phyloP scores from a whole-genome alignment of 35 echinoderm and acorn worm genomes.

The Ophioderma brevispina region DNA sequence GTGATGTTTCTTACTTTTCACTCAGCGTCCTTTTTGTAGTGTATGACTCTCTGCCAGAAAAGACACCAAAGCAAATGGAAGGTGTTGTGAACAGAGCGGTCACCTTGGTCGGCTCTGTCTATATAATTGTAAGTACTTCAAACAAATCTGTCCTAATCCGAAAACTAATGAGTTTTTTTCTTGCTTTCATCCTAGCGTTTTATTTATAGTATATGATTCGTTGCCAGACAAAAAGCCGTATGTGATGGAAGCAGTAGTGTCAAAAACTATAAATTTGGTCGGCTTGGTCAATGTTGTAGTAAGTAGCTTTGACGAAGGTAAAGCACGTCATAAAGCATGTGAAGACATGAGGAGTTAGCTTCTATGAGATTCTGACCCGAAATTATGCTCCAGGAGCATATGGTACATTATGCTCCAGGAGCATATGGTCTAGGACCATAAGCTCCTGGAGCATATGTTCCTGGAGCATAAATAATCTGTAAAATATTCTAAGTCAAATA shows the following conservation, averaged over 20 bases:
- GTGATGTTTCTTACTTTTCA: neutral
- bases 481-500: too few species aligned
- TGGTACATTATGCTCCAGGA: too few species aligned
- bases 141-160: neutral
- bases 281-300: constrained; percentile 65
- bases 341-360: too few species aligned
- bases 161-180: neutral
- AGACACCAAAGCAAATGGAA: constrained; percentile 86
- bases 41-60: constrained; percentile 87
- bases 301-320: constrained; percentile 46
- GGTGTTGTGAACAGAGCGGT: constrained; percentile 75
- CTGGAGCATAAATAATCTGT: too few species aligned
- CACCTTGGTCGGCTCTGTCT: constrained; percentile 65
- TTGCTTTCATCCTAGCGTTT: constrained; percentile 19
- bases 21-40: constrained; percentile 80
- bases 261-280: constrained; percentile 74
- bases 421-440: too few species aligned
- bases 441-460: too few species aligned
- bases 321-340: too few species aligned
- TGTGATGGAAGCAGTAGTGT: constrained; percentile 86
- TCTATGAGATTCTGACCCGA: too few species aligned
- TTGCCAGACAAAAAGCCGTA: constrained; percentile 73
- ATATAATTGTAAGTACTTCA: constrained; percentile 77
- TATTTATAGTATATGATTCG: constrained; percentile 91
- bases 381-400: too few species aligned